phyloP scores from a whole-genome alignment of 2,888 invertebrate genomes.

The Vesta saturnalis region DNA sequence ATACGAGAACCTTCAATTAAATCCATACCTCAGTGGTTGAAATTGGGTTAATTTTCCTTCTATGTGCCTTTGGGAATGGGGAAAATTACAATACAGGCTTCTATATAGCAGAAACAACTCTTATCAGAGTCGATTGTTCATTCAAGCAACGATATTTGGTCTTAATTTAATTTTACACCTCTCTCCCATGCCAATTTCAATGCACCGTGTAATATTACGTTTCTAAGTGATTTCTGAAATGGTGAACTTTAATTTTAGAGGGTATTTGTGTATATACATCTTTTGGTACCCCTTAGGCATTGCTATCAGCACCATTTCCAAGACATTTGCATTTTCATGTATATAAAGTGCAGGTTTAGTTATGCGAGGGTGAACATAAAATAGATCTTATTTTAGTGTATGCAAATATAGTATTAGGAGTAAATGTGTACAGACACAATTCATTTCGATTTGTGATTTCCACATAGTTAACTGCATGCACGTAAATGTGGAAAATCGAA shows the following conservation, averaged over 20 bases:
- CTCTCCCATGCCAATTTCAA: conserved; percentile 53
- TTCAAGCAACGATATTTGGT: conserved; percentile 50
- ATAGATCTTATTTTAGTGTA: conserved; percentile 49
- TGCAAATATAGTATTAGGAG: conserved; percentile 42
- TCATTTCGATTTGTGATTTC: conserved; percentile 18
- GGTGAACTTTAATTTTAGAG: conserved; percentile 47
- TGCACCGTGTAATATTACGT: conserved; percentile 47
- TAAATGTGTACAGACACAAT: background rate
- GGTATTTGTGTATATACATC: conserved; percentile 17
- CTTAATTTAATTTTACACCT: conserved; percentile 55
- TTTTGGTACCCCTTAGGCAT: conserved; percentile 10
- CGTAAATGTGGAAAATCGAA: conserved; percentile 23
- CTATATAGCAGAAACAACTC: conserved; percentile 45
- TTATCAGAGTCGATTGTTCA: conserved; percentile 48
- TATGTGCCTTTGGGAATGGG: conserved; percentile 58
- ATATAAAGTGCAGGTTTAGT: conserved; percentile 51
- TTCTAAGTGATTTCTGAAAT: conserved; percentile 48
- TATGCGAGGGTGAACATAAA: conserved; percentile 48
- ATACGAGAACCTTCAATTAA: conserved; percentile 53
- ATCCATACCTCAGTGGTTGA: conserved; percentile 59
- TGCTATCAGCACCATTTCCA: conserved; percentile 19
- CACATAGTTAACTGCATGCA: conserved; percentile 19
- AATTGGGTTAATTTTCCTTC: conserved; percentile 63
- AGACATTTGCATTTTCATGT: conserved; percentile 53
- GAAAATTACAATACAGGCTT: conserved; percentile 57